Percentiles rank a stretch among this genome's conserved stretches.
These are phyloP conservation scores for Planiliza haematocheilus DNA, from an alignment of 2,113 vertebrate genomes.

Conservation along the genomic window DNA sequence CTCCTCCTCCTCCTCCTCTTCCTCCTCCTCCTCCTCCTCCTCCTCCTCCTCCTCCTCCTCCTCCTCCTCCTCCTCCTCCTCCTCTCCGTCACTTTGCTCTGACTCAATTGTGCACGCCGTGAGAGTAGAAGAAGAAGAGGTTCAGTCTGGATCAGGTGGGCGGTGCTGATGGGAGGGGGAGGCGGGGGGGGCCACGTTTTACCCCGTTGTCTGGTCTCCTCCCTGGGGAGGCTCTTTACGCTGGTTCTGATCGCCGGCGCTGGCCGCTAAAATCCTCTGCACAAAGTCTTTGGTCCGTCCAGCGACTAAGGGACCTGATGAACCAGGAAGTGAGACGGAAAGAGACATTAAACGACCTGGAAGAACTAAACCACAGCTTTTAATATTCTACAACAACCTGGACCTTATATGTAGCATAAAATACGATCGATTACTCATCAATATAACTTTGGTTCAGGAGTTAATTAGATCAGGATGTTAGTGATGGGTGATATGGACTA, in stretches of 20 bases:
- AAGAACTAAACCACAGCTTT: no score
- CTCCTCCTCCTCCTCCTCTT: not conserved
- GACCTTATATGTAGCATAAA: no score
- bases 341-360: not conserved
- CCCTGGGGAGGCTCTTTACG: constrained; percentile 40
- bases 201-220: constrained; percentile 48
- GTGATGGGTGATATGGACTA: no score
- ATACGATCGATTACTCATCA: no score
- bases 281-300: constrained; percentile 85
- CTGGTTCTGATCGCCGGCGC: constrained; percentile 60
- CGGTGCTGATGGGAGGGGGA: constrained; percentile 2
- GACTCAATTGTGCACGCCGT: not conserved
- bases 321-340: not conserved
- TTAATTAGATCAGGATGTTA: no score
- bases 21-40: not conserved
- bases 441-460: no score
- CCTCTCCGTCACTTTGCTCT: constrained; percentile 13
- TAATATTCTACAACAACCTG: no score
- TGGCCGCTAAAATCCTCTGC: constrained; percentile 80
- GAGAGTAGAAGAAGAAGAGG: constrained; percentile 10
- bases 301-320: constrained; percentile 80
- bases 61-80: constrained; percentile 5
- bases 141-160: constrained; percentile 16
- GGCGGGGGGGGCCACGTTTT: not conserved
- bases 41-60: no score